These are phyloP conservation scores for Corythaixoides concolor DNA, from an alignment of 2,113 vertebrate genomes.

Conservation along the genomic window DNA sequence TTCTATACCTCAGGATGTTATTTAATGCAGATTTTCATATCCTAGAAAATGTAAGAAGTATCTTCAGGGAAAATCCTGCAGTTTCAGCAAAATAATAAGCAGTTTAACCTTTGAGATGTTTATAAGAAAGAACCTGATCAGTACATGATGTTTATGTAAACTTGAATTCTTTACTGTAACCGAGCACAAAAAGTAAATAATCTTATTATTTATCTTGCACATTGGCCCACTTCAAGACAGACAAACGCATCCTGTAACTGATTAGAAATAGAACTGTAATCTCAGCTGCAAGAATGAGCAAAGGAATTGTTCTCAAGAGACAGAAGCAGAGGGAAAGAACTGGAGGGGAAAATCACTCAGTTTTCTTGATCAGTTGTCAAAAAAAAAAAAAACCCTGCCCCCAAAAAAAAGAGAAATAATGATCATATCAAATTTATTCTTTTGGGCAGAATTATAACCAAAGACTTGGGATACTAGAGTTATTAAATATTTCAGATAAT, in stretches of 20 bases:
- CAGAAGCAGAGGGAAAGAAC: background rate
- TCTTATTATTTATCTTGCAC: slow-evolving; percentile 17
- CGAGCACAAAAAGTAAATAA: background rate
- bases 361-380: background rate
- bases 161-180: background rate
- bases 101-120: background rate
- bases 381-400: background rate
- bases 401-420: background rate
- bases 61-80: background rate
- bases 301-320: slow-evolving; percentile 44
- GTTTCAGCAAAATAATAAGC: background rate
- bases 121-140: background rate
- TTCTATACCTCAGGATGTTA: background rate
- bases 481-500: slow-evolving; percentile 38
- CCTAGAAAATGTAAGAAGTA: background rate
- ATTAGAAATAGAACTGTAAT: slow-evolving; percentile 3
- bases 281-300: slow-evolving; percentile 4
- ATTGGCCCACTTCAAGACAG: background rate
- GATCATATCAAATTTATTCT: background rate
- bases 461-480: background rate
- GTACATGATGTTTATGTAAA: background rate
- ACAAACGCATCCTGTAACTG: background rate
- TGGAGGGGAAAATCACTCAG: slow-evolving; percentile 32
- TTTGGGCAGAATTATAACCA: background rate
- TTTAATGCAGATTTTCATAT: background rate